Evolutionary conservation across 2,797 vertebrate genomes (phyloP).

Genomic region (Sebastes iracundus): DNA sequence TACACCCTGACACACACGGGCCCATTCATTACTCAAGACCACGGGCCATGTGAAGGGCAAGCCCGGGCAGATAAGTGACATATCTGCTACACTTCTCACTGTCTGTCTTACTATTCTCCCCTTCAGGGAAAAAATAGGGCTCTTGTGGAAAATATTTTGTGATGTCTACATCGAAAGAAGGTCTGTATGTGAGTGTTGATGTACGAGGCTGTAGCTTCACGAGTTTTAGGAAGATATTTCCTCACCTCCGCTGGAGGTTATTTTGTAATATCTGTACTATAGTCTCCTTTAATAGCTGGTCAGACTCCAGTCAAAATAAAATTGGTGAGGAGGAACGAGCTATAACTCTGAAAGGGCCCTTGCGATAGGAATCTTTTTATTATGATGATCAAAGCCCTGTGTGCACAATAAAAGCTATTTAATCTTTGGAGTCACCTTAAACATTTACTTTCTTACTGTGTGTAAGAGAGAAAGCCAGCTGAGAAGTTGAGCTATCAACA

Average conservation of each 20-base stretch:
- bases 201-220: background rate
- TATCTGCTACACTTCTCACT: conserved; percentile 20
- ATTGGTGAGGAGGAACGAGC: background rate
- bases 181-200: conserved; percentile 8
- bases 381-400: conserved; percentile 25
- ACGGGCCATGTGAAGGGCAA: conserved; percentile 45
- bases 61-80: conserved; percentile 54
- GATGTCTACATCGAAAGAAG: conserved; percentile 23
- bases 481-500: conserved; percentile 7
- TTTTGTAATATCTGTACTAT: conserved; percentile 16
- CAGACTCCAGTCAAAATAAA: conserved; percentile 34
- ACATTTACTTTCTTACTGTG: background rate
- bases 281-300: conserved; percentile 26
- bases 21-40: conserved; percentile 55
- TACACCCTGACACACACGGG: conserved; percentile 36
- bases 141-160: conserved; percentile 42
- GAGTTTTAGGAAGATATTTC: background rate
- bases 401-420: conserved; percentile 26
- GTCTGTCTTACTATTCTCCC: conserved; percentile 12
- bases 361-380: conserved; percentile 24
- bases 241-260: background rate
- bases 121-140: background rate
- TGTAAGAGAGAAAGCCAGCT: background rate
- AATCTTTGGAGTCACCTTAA: conserved; percentile 47
- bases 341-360: conserved; percentile 33